Percentiles rank a stretch among this genome's conserved stretches.
phyloP scores from a whole-genome alignment of 2,113 vertebrate genomes.

The Pampusana beccarii region DNA sequence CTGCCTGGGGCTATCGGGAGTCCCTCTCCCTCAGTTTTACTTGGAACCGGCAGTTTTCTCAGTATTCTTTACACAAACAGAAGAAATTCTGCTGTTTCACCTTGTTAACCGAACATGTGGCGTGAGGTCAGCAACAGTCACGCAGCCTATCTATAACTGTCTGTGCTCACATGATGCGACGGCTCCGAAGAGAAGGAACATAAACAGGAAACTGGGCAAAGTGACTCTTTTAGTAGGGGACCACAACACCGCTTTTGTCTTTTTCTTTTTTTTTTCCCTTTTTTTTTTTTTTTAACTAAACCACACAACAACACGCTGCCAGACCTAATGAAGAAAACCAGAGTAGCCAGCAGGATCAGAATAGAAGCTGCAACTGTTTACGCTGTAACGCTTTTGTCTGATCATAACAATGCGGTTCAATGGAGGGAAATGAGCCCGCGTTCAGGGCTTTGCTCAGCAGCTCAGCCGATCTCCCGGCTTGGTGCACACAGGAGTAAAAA shows the following conservation, averaged over 20 bases:
- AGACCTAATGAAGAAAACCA: not conserved
- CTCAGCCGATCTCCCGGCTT: not conserved
- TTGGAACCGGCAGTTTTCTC: constrained; percentile 50
- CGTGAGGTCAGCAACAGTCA: constrained; percentile 66
- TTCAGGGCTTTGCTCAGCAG: not conserved
- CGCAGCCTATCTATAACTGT: constrained; percentile 70
- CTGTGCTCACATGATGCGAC: constrained; percentile 68
- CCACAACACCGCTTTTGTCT: not conserved
- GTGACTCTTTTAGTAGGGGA: constrained; percentile 43
- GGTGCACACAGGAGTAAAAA: not conserved
- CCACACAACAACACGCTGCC: not conserved
- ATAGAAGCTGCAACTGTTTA: not conserved
- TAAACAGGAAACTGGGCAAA: constrained; percentile 79
- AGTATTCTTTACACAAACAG: constrained; percentile 45
- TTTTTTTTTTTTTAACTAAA: not conserved
- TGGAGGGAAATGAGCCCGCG: not conserved
- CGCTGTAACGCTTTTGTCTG: not conserved
- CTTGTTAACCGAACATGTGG: constrained; percentile 56
- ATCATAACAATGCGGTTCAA: not conserved
- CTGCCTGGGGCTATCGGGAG: not conserved
- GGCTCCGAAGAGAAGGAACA: constrained; percentile 58
- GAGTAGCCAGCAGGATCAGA: not conserved
- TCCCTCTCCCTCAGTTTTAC: constrained; percentile 43
- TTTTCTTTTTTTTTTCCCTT: not conserved
- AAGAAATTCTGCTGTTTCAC: constrained; percentile 62